These are phyloP conservation scores for Saguinus midas DNA, from an alignment of 2,113 vertebrate species.

Conservation along the genomic window DNA sequence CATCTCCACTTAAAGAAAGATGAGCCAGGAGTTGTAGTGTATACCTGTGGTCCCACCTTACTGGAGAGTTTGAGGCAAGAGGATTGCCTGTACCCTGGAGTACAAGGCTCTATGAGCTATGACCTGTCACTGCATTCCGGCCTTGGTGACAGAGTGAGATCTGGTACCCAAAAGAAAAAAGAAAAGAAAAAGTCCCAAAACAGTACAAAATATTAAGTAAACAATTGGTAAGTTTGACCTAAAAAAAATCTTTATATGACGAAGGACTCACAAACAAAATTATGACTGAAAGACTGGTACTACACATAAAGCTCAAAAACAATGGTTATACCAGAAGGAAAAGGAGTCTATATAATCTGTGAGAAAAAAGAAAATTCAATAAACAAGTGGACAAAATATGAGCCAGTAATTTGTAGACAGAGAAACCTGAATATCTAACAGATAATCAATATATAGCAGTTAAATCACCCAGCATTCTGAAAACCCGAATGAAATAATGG, in stretches of 20 bases:
- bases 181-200: not conserved
- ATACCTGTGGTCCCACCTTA: too few relatives aligned
- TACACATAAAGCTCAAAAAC: not conserved
- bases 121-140: too few relatives aligned
- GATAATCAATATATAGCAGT: not conserved
- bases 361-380: not conserved
- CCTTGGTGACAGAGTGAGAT: too few relatives aligned
- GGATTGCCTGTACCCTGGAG: too few relatives aligned
- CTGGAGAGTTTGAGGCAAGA: too few relatives aligned
- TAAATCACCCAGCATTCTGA: not conserved
- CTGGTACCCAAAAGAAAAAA: too few relatives aligned
- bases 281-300: not conserved
- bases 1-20: too few relatives aligned
- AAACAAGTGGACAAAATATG: not conserved
- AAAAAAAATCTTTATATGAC: not conserved
- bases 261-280: not conserved
- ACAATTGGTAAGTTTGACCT: not conserved
- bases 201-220: not conserved
- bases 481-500: not conserved
- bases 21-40: too few relatives aligned
- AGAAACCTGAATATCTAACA: not conserved
- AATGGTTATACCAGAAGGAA: not conserved
- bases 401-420: not conserved
- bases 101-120: too few relatives aligned
- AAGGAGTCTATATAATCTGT: not conserved